Percentiles rank a stretch among this genome's conserved stretches.
Evolutionary conservation across 2,888 invertebrate genomes (phyloP).

Genomic region (Heliconius erato): DNA sequence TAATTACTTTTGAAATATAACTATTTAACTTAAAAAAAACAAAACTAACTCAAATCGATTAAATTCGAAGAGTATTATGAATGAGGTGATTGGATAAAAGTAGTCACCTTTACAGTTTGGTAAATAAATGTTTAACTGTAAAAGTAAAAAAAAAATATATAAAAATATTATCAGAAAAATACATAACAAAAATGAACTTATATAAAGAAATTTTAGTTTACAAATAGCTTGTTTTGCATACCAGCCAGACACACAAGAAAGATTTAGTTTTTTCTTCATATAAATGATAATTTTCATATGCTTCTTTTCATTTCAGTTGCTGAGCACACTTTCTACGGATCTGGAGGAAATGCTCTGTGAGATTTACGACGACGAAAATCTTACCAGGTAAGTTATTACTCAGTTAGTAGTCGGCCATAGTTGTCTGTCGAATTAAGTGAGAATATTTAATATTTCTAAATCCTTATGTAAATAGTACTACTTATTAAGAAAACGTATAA

Average conservation of each 20-base stretch:
- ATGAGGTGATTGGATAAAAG: background rate
- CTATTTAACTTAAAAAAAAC: background rate
- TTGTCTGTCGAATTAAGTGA: background rate
- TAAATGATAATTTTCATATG: constrained; percentile 24
- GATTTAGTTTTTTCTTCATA: constrained; percentile 11
- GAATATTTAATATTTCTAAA: background rate
- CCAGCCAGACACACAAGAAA: constrained; percentile 20
- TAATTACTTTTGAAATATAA: constrained; percentile 35
- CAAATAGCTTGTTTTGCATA: constrained; percentile 4
- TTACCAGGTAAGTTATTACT: constrained; percentile 53
- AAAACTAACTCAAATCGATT: background rate
- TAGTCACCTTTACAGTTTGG: background rate
- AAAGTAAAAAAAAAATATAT: background rate
- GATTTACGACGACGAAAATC: constrained; percentile 88
- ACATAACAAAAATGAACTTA: background rate
- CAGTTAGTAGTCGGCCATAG: constrained; percentile 13
- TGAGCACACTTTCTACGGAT: constrained; percentile 93
- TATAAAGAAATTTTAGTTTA: background rate
- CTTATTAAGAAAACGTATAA: too few species aligned
- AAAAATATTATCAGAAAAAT: background rate
- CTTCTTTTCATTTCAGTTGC: constrained; percentile 87
- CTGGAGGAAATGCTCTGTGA: constrained; percentile 95
- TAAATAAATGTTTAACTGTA: background rate
- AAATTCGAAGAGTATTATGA: background rate
- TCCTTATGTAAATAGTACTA: too few species aligned